Conservation (phyloP, 2,888 invertebrate species). For the Synanthedon andrenaeformis region DNA sequence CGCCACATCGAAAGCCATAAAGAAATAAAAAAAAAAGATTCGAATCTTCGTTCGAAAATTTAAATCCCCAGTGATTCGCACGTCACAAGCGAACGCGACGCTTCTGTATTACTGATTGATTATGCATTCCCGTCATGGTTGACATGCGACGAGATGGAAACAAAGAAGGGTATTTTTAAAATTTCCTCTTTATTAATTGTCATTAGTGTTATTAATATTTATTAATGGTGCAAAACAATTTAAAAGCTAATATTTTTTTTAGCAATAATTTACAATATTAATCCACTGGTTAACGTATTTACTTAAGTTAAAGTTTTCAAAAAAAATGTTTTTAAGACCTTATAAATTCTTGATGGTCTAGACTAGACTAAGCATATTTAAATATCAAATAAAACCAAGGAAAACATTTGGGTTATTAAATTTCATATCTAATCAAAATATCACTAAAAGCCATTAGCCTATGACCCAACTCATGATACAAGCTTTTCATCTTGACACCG, state of each 20-base stretch:
- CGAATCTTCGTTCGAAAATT: constrained; percentile 51
- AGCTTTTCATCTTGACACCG: constrained; percentile 56
- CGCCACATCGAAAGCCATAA: constrained; percentile 22
- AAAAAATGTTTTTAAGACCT: no score
- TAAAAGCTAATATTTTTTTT: background rate
- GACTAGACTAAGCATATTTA: no score
- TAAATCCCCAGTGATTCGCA: constrained; percentile 52
- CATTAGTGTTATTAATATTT: no score
- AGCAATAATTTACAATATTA: no score
- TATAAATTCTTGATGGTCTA: no score
- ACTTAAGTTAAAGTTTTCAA: no score
- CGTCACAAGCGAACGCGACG: constrained; percentile 42
- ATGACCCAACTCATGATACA: constrained; percentile 54
- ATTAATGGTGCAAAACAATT: background rate
- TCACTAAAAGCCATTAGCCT: constrained; percentile 46
- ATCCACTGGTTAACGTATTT: no score
- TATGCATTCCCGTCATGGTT: constrained; percentile 60
- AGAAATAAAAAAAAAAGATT: constrained; percentile 40
- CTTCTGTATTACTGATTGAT: constrained; percentile 64
- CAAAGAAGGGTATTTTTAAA: constrained; percentile 17
- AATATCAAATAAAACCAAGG: no score
- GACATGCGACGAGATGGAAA: constrained; percentile 37
- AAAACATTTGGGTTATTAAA: no score
- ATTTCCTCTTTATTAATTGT: background rate
- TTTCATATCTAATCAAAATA: constrained; percentile 16